Conservation (phyloP, 2,888 invertebrate genomes). For the Iselma pallidipennis region DNA sequence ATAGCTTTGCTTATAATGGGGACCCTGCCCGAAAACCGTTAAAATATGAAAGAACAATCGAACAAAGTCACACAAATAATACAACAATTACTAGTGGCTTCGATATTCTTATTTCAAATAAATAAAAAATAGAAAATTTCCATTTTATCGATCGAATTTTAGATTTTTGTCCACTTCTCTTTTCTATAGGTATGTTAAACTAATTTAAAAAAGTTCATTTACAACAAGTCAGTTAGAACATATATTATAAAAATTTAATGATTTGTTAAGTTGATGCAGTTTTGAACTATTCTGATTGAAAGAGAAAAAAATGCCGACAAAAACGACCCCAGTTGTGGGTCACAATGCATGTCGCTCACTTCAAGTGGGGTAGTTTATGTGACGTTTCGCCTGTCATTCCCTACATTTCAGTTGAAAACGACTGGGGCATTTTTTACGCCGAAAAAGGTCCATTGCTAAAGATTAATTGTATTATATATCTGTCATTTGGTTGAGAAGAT, state of each 20-base stretch:
- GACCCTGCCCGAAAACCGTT: constrained; percentile 22
- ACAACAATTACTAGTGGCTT: background rate
- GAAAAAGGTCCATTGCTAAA: constrained; percentile 27
- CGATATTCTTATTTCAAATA: background rate
- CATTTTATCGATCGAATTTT: background rate
- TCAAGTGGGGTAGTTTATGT: constrained; percentile 33
- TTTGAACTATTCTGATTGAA: background rate
- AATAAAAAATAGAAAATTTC: background rate
- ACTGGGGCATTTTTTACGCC: constrained; percentile 28
- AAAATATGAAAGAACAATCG: constrained; percentile 23
- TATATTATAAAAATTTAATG: background rate
- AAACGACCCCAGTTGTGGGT: constrained; percentile 26
- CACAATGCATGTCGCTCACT: constrained; percentile 33
- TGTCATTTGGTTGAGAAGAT: constrained; percentile 28
- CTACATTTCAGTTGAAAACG: constrained; percentile 31
- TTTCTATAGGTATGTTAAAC: no score
- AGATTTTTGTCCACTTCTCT: no score
- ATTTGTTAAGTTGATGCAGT: constrained; percentile 3
- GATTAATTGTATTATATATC: constrained; percentile 33
- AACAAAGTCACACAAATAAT: constrained; percentile 13
- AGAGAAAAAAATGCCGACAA: constrained; percentile 28
- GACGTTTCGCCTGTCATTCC: constrained; percentile 34
- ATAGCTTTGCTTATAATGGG: constrained; percentile 27
- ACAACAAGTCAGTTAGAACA: background rate
- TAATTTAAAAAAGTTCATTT: background rate